Evolutionary conservation across 1,140 invertebrate genomes (phyloP).

Genomic region (Ceratina calcarata): DNA sequence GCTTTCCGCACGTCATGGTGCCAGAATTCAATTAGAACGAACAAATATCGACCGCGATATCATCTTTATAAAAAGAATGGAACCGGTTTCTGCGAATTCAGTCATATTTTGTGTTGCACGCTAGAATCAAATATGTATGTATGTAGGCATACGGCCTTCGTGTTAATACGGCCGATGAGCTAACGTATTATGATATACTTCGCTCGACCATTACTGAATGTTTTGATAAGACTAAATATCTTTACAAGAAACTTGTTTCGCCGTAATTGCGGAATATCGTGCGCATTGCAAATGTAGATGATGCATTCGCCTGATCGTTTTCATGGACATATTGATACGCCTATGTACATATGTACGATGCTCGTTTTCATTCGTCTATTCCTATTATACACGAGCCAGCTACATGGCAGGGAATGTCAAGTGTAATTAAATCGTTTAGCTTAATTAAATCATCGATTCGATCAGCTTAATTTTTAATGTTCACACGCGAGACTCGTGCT

Average conservation of each 20-base stretch:
- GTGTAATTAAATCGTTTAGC: background rate
- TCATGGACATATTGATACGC: conserved; percentile 16
- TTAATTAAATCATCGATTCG: background rate
- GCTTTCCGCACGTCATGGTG: too few species aligned
- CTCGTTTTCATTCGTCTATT: background rate
- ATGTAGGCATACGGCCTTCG: background rate
- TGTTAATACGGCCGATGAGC: too few species aligned
- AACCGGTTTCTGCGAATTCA: conserved; percentile 23
- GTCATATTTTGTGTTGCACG: background rate
- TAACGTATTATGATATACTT: conserved; percentile 5
- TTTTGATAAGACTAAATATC: background rate
- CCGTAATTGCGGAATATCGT: background rate
- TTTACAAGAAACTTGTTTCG: background rate
- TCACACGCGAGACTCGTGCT: too few species aligned
- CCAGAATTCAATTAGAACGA: conserved; percentile 8
- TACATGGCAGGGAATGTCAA: background rate
- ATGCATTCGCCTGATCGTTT: conserved; percentile 11
- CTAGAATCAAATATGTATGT: conserved; percentile 9
- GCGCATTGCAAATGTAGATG: background rate
- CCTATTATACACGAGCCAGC: background rate
- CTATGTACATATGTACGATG: background rate
- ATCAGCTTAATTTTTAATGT: background rate
- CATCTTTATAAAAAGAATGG: conserved; percentile 33
- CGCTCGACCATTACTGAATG: background rate
- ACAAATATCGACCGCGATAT: conserved; percentile 22